A percentile compares a stretch with the other conserved stretches of the same genome.
phyloP scores from a whole-genome alignment of 2,113 vertebrate genomes.

The Alaudala cheleensis region DNA sequence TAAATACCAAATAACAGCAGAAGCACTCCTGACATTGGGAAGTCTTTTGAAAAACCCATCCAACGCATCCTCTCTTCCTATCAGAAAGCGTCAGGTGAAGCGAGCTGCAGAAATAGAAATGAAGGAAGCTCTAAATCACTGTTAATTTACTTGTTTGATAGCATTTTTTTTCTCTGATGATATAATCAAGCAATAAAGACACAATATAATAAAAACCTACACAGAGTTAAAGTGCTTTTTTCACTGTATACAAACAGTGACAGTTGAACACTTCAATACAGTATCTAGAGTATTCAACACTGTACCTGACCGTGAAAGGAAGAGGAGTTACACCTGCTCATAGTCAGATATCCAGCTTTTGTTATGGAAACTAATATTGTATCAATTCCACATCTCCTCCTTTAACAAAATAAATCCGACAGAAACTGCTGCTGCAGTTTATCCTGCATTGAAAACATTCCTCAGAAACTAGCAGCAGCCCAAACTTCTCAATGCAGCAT shows the following conservation, averaged over 20 bases:
- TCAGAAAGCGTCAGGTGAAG: neutral
- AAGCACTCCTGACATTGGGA: neutral
- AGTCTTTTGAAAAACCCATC: neutral
- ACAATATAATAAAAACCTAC: neutral
- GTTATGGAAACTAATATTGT: neutral
- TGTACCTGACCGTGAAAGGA: neutral
- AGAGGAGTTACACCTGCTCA: neutral
- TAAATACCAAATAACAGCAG: neutral
- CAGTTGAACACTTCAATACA: neutral
- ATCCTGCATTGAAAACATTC: neutral
- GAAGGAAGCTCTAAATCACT: conserved; percentile 17
- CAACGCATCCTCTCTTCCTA: neutral
- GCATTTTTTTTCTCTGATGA: neutral
- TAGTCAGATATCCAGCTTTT: neutral
- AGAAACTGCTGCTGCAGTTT: neutral
- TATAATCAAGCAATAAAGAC: neutral
- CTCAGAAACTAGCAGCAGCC: neutral
- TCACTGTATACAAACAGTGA: neutral
- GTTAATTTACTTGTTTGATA: conserved; percentile 37
- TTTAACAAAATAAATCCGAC: neutral
- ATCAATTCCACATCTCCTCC: neutral
- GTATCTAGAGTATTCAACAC: neutral
- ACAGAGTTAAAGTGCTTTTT: neutral
- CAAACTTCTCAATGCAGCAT: neutral
- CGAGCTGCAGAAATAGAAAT: neutral